A percentile compares a stretch with the other conserved stretches of the same genome.
Conservation (phyloP, 2,113 vertebrate species). For the Cathartes aura region DNA sequence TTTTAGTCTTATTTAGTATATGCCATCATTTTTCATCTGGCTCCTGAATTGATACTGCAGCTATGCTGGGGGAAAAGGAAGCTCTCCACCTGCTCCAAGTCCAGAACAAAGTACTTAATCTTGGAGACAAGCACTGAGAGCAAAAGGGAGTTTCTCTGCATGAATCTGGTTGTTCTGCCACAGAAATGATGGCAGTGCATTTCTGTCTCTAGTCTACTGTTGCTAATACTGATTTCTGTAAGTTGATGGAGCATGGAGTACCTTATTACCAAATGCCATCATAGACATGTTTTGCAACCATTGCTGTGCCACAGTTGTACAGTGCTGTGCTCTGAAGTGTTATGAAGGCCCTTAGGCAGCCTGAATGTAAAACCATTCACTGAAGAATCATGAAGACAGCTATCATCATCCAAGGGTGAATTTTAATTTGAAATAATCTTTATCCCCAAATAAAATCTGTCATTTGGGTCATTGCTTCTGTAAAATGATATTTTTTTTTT, state of each 20-base stretch:
- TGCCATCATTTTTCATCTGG: conserved; percentile 41
- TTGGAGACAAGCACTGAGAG: conserved; percentile 32
- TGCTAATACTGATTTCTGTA: conserved; percentile 43
- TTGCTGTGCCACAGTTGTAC: background rate
- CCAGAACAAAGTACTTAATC: conserved; percentile 55
- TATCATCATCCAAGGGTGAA: background rate
- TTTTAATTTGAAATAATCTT: conserved; percentile 22
- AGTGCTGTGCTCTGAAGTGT: conserved; percentile 26
- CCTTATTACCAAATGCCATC: conserved; percentile 4
- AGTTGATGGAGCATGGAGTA: conserved; percentile 31
- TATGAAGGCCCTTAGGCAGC: background rate
- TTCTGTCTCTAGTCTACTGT: conserved; percentile 32
- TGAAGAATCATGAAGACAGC: conserved; percentile 17
- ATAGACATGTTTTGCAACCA: conserved; percentile 6
- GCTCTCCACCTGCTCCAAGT: conserved; percentile 44
- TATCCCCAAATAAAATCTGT: background rate
- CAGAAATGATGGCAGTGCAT: background rate
- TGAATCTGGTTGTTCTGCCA: background rate
- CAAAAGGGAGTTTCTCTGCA: conserved; percentile 28
- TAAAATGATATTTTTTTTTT: background rate
- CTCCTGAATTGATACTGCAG: conserved; percentile 22
- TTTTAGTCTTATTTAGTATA: background rate
- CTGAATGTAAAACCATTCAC: background rate
- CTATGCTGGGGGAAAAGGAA: conserved; percentile 46
- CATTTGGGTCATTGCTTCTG: background rate